Percentiles rank a stretch among this genome's conserved stretches.
Evolutionary conservation across 2,797 vertebrate genomes (phyloP).

Genomic region (Sebastes taczanowskii): DNA sequence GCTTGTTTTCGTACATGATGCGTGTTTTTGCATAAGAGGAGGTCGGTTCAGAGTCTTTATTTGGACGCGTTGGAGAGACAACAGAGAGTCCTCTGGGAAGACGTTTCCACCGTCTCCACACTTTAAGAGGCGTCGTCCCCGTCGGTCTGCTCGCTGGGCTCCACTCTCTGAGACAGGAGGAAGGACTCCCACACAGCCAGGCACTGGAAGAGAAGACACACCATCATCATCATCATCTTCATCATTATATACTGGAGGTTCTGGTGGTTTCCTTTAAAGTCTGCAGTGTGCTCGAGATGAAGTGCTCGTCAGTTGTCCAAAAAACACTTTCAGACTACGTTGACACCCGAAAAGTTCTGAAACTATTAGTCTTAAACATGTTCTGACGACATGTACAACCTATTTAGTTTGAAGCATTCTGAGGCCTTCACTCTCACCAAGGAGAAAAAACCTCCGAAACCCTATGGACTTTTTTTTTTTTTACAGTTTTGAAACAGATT

Average conservation of each 20-base stretch:
- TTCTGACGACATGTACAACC: no score
- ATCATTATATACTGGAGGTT: not conserved
- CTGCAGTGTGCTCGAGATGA: no score
- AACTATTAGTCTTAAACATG: no score
- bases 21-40: not conserved
- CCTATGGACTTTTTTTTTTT: no score
- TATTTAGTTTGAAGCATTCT: no score
- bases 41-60: conserved; percentile 21
- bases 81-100: not conserved
- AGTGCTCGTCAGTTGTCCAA: no score
- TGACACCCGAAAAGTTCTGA: no score
- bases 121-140: conserved; percentile 28
- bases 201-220: conserved; percentile 70
- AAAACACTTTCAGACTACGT: no score
- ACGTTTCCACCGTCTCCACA: conserved; percentile 74
- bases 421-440: no score
- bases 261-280: not conserved
- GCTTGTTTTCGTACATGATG: not conserved
- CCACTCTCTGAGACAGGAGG: conserved; percentile 67
- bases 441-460: no score
- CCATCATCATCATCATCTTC: not conserved
- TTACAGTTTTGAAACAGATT: no score
- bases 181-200: conserved; percentile 77
- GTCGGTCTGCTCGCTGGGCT: conserved; percentile 20
- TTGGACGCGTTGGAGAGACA: conserved; percentile 11